A percentile compares a stretch with the other conserved stretches of the same genome.
Evolutionary conservation across 2,797 vertebrate species (phyloP).

Genomic region (Holocentrus rufus): DNA sequence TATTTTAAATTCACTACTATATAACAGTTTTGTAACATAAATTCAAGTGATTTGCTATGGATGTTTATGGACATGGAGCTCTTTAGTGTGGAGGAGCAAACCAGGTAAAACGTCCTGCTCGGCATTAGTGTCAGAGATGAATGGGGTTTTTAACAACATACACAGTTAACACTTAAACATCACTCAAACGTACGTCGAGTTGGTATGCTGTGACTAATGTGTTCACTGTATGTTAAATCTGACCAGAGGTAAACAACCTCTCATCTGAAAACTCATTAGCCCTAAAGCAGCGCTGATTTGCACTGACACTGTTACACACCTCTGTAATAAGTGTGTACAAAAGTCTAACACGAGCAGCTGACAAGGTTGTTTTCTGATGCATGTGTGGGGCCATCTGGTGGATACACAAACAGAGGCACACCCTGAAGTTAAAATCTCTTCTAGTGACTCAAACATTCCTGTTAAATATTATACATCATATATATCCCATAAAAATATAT

Average conservation of each 20-base stretch:
- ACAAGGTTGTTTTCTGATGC: conserved; percentile 24
- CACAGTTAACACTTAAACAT: conserved; percentile 29
- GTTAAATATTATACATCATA: conserved; percentile 32
- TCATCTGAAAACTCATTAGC: conserved; percentile 14
- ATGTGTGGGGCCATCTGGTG: conserved; percentile 45
- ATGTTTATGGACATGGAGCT: conserved; percentile 9
- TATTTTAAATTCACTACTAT: not conserved
- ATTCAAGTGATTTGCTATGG: not conserved
- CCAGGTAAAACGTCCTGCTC: not conserved
- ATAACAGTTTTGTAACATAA: conserved; percentile 1
- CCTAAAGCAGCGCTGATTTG: conserved; percentile 2
- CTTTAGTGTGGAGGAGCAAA: not conserved
- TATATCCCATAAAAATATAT: conserved; percentile 57
- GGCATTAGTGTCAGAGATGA: conserved; percentile 10
- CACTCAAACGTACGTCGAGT: not conserved
- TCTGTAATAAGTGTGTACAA: not conserved
- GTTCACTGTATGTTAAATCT: conserved; percentile 2
- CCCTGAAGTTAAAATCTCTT: conserved; percentile 27
- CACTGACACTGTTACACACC: not conserved
- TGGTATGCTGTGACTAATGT: conserved; percentile 8
- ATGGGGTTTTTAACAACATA: not conserved
- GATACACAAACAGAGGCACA: conserved; percentile 28
- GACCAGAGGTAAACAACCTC: conserved; percentile 8
- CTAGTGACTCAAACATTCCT: conserved; percentile 33
- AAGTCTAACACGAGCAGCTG: conserved; percentile 30